These are phyloP conservation scores for Sebastes elongatus DNA, from an alignment of 2,797 vertebrate genomes.

Conservation along the genomic window DNA sequence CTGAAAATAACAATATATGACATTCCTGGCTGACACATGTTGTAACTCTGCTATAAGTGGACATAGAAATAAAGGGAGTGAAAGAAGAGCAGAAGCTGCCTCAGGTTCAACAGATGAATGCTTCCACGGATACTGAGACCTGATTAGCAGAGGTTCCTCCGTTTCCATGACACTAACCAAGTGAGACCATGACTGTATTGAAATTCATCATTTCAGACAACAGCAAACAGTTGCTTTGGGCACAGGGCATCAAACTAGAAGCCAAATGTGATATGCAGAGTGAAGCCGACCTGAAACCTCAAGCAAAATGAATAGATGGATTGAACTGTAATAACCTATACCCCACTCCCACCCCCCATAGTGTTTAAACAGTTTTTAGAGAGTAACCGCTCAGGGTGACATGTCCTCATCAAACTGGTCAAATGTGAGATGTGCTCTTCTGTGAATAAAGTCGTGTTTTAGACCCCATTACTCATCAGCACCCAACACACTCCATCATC, in stretches of 20 bases:
- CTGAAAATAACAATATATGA: neutral
- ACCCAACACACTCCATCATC: slow-evolving; percentile 32
- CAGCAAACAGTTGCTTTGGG: neutral
- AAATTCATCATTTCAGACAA: slow-evolving; percentile 27
- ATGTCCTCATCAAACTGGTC: neutral
- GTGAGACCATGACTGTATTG: neutral
- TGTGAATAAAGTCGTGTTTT: slow-evolving; percentile 15
- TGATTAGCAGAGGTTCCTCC: neutral
- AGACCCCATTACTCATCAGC: slow-evolving; percentile 16
- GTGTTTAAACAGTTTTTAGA: neutral
- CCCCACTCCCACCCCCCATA: neutral
- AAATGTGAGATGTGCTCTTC: slow-evolving; percentile 1
- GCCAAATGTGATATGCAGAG: neutral
- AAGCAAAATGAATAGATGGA: neutral
- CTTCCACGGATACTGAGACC: neutral
- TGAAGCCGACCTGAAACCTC: neutral
- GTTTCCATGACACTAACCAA: slow-evolving; percentile 4
- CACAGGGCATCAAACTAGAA: neutral
- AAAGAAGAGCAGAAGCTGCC: neutral
- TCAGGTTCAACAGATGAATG: neutral
- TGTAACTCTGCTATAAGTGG: neutral
- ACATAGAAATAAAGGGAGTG: neutral
- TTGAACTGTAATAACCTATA: neutral
- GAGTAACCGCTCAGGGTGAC: neutral
- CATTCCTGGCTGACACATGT: neutral